phyloP scores from a whole-genome alignment of 1,140 invertebrate genomes.

The Sitodiplosis mosellana region DNA sequence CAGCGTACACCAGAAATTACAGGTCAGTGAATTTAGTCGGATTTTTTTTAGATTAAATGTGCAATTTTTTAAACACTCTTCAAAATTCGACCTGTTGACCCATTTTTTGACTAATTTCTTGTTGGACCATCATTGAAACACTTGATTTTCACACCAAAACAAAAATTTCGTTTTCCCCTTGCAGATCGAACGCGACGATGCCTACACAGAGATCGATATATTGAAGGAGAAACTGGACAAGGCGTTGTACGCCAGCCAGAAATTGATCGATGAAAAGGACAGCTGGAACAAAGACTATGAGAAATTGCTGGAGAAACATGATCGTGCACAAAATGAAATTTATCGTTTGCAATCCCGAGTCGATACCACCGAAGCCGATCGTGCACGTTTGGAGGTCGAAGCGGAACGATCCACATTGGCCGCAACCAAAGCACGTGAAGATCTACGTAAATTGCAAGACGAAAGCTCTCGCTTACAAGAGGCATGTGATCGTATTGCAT shows the following conservation, averaged over 20 bases:
- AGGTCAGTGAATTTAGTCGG: too few species aligned
- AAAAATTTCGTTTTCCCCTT: not conserved
- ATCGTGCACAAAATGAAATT: constrained; percentile 74
- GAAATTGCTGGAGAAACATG: constrained; percentile 82
- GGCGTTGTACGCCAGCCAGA: constrained; percentile 53
- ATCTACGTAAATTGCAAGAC: constrained; percentile 68
- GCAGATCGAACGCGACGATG: constrained; percentile 70
- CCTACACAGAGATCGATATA: constrained; percentile 66
- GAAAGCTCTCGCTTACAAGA: constrained; percentile 67
- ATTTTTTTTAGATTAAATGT: constrained; percentile 9
- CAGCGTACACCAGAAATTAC: constrained; percentile 62
- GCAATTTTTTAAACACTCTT: not conserved
- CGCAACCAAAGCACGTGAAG: constrained; percentile 62
- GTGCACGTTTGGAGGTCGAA: constrained; percentile 67
- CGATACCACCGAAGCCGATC: constrained; percentile 69
- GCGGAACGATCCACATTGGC: constrained; percentile 65
- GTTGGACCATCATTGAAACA: not conserved
- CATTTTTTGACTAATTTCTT: not conserved
- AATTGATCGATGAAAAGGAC: constrained; percentile 75
- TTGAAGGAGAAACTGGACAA: constrained; percentile 82
- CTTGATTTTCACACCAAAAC: too few species aligned
- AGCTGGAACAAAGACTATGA: constrained; percentile 76
- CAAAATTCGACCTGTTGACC: not conserved
- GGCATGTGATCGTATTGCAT: constrained; percentile 64
- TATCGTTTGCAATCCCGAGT: constrained; percentile 73